Conservation (phyloP, 2,888 invertebrate genomes). For the Mesochorus sp. region DNA sequence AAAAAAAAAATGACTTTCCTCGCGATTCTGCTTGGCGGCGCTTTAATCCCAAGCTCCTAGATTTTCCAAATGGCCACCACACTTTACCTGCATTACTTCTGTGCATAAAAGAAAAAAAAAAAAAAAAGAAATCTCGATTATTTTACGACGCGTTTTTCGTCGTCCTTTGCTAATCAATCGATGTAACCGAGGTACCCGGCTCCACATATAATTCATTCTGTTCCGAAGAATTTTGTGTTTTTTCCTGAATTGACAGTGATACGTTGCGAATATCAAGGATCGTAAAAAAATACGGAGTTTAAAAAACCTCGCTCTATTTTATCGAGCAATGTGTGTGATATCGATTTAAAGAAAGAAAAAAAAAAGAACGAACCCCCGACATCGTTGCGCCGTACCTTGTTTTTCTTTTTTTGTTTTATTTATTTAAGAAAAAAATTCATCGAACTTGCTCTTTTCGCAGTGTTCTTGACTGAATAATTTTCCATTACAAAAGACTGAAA, state of each 20-base stretch:
- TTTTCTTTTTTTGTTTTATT: conserved; percentile 3
- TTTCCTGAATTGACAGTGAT: background rate
- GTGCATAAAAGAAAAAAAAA: too few species aligned
- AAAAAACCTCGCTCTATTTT: conserved; percentile 30
- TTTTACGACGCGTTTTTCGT: conserved; percentile 46
- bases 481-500: conserved; percentile 16
- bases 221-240: background rate
- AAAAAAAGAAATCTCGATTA: conserved; percentile 12
- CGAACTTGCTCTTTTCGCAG: background rate
- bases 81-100: conserved; percentile 11
- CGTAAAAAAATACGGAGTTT: background rate
- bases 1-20: too few species aligned
- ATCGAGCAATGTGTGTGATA: conserved; percentile 46
- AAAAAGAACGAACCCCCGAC: conserved; percentile 49
- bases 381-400: conserved; percentile 17
- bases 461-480: background rate
- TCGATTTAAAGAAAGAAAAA: conserved; percentile 59
- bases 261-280: background rate
- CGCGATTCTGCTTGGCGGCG: conserved; percentile 42
- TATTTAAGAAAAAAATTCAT: background rate
- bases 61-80: conserved; percentile 38
- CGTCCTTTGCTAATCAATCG: background rate
- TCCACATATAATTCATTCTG: background rate
- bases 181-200: background rate
- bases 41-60: conserved; percentile 50